Evolutionary conservation across 1,140 invertebrate genomes (phyloP).

Genomic region (Cydia amplana): DNA sequence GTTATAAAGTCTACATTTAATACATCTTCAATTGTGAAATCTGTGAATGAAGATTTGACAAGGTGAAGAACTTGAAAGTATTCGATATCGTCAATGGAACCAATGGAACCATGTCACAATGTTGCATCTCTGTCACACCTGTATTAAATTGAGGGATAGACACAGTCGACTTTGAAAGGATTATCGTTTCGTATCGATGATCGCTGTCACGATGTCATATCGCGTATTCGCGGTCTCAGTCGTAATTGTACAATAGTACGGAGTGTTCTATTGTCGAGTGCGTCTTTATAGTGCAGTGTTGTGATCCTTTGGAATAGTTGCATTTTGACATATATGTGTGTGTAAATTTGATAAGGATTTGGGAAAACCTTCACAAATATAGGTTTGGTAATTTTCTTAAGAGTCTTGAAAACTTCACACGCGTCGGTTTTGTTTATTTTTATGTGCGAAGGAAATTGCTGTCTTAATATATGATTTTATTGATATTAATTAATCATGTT

Average conservation of each 20-base stretch:
- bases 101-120: background rate
- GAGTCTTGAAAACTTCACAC: too few species aligned
- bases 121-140: conserved; percentile 4
- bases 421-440: too few species aligned
- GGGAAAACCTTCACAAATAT: background rate
- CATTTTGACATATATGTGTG: background rate
- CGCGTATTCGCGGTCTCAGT: conserved; percentile 4
- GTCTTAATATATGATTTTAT: too few species aligned
- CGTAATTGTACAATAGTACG: background rate
- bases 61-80: background rate
- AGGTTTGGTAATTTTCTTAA: background rate
- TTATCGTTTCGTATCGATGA: background rate
- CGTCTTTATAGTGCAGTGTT: background rate
- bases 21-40: background rate
- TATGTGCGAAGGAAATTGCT: too few species aligned
- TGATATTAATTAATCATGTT: too few species aligned
- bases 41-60: conserved; percentile 6
- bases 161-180: background rate
- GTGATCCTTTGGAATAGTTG: background rate
- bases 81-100: background rate
- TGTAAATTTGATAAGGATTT: background rate
- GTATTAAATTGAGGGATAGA: background rate
- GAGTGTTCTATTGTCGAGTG: background rate
- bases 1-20: background rate
- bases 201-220: background rate